Conservation (phyloP, 2,888 invertebrate species). For the Nipponacmea schrenckii region DNA sequence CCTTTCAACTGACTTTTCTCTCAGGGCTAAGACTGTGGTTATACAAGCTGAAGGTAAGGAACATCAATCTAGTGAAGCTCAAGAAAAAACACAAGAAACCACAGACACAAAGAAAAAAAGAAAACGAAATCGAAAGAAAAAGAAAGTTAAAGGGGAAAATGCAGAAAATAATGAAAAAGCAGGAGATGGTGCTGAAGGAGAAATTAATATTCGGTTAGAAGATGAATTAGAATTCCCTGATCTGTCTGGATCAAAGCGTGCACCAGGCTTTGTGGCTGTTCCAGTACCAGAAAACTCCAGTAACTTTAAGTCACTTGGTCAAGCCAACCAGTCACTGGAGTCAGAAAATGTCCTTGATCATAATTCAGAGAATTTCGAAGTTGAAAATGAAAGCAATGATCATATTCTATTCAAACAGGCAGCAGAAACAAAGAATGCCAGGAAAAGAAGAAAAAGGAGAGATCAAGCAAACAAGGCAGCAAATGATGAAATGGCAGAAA, state of each 20-base stretch:
- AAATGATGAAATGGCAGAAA: constrained; percentile 65
- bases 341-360: too few species aligned
- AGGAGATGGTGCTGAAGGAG: background rate
- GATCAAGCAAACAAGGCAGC: constrained; percentile 64
- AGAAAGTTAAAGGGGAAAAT: background rate
- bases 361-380: too few species aligned
- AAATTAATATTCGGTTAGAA: background rate
- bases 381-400: too few species aligned
- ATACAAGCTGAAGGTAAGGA: background rate
- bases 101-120: background rate
- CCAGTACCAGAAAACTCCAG: too few species aligned
- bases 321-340: too few species aligned
- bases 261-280: too few species aligned
- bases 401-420: background rate
- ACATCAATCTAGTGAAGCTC: background rate
- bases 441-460: constrained; percentile 61
- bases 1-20: background rate
- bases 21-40: background rate
- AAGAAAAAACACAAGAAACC: background rate
- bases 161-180: background rate
- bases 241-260: background rate
- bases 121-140: background rate
- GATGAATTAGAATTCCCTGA: constrained; percentile 1
- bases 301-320: too few species aligned
- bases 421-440: constrained; percentile 37